Percentiles rank a stretch among this genome's conserved stretches.
Conservation (phyloP, 2,888 invertebrate species). For the Macrophya alboannulata region DNA sequence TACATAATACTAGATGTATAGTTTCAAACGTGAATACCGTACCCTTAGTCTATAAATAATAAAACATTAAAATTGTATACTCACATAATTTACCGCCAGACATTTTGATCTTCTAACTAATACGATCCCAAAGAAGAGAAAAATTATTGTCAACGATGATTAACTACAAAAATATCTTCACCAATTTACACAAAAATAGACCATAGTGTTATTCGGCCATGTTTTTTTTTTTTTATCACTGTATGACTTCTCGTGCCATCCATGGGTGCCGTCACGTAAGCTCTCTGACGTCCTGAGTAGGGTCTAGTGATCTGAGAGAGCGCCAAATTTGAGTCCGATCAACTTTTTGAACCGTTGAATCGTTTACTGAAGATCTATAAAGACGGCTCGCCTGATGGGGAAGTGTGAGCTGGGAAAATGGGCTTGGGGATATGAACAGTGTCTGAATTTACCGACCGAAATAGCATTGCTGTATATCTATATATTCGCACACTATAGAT, state of each 20-base stretch:
- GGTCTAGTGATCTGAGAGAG: no score
- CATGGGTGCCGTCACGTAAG: no score
- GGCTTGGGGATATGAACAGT: no score
- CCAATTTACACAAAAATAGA: conserved; percentile 49
- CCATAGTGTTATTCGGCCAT: conserved; percentile 44
- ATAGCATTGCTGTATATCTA: no score
- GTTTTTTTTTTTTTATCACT: conserved; percentile 26
- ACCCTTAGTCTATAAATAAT: conserved; percentile 2
- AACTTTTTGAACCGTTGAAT: background rate
- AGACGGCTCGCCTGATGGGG: no score
- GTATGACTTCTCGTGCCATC: background rate
- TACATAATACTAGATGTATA: conserved; percentile 36
- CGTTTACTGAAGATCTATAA: no score
- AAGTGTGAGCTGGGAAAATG: no score
- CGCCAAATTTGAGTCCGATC: no score
- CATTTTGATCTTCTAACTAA: conserved; percentile 36
- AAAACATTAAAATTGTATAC: conserved; percentile 22
- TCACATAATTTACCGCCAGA: conserved; percentile 48
- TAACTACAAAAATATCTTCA: conserved; percentile 42
- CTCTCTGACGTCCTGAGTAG: no score
- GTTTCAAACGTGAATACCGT: background rate
- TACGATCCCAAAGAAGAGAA: background rate
- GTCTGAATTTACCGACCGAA: no score
- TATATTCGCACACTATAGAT: no score
- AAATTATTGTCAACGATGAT: conserved; percentile 44